Evolutionary conservation across 2,888 invertebrate species (phyloP), one percentile per base, ranked within the genome.

Genomic region (Automeris io): DNA sequence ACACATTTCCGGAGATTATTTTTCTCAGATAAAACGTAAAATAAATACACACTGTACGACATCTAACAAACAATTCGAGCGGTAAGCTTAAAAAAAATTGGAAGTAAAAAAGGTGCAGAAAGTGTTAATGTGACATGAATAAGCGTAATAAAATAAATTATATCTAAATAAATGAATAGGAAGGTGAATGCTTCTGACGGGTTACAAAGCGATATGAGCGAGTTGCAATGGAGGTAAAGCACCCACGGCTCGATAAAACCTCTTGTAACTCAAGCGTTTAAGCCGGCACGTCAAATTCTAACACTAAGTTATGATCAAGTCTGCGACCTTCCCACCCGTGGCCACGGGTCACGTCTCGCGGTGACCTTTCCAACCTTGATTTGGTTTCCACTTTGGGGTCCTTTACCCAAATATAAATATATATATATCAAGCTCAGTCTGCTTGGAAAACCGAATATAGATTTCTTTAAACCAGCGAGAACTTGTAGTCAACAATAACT

Each of bases 361-460:
- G 91, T 91, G 91, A 90, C 90, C 90, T 91, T 92, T 79, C 89
- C 90, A 90, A 89, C 90, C 89, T 91, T 91, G 92, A 92, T 92
- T 92, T 92, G 92, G 92, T 92, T 92, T 92, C 91, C 92, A 92
- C 89, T 90, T 72, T 88, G 86, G 90, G 90, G 87, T 88, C 88
- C 81, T 88, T 87, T 75, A 88, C 88, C 88, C 88, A 86, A 81
- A 69, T 55, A 61, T 54, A 16, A n/a, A n/a, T 29, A 24, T 6
- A 72, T 68, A 67, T 73, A 71, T 76, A 71, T 62, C 61, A 67
- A 70, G 72, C 76, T 78, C 66, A 57, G 63, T 62, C 55, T 59
- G 53, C 49, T 72, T 73, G 71, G 70, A 77, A 77, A 71, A 81
- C 70, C 74, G 72, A 72, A 61, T 60, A 51, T 51, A 54, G 43